phyloP scores from a whole-genome alignment of 2,113 vertebrate species.

The Zosterops pallidus region DNA sequence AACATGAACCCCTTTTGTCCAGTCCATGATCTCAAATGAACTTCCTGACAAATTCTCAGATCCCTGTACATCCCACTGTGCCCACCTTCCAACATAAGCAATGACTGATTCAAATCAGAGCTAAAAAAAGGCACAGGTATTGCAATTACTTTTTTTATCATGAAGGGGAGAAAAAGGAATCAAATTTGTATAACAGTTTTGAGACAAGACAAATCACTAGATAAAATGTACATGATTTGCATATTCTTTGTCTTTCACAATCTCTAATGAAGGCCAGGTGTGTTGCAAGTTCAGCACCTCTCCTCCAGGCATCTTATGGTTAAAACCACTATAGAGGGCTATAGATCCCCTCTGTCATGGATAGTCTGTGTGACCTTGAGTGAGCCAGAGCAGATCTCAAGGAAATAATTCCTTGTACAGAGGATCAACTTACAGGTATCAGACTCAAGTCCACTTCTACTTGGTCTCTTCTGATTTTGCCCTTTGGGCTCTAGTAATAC shows the following conservation, averaged over 20 bases:
- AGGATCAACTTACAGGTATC: background rate
- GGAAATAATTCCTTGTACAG: background rate
- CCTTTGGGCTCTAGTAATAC: background rate
- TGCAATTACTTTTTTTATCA: background rate
- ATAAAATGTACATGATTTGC: background rate
- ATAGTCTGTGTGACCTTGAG: background rate
- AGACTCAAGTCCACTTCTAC: background rate
- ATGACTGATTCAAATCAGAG: background rate
- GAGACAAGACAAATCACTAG: background rate
- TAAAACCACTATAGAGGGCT: background rate
- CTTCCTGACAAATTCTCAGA: background rate
- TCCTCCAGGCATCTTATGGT: background rate
- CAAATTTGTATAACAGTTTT: background rate
- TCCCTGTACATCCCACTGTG: background rate
- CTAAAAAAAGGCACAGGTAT: background rate
- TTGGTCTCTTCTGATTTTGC: background rate
- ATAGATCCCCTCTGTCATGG: background rate
- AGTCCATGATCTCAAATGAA: background rate
- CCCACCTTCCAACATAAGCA: background rate
- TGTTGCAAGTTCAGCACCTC: background rate
- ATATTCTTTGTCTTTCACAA: background rate
- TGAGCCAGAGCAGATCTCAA: background rate
- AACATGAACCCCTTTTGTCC: background rate
- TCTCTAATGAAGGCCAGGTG: background rate
- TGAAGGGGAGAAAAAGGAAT: background rate